Base-by-base conservation (phyloP, 2,113 vertebrate genomes). In the Datnioides undecimradiatus region DNA sequence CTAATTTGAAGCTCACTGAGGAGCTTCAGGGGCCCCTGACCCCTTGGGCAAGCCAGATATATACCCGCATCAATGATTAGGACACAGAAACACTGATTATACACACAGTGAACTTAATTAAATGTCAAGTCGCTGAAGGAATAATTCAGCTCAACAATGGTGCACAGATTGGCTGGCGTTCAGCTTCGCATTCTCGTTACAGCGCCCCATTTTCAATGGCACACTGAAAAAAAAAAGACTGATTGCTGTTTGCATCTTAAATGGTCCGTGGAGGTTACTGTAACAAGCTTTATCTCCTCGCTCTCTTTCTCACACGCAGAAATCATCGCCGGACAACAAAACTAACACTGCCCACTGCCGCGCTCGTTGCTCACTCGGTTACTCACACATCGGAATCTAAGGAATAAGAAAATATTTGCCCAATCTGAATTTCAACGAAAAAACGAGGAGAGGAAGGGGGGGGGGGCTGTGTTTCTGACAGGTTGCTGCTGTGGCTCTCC, bases 331-430 rank as follows among this genome's bases (percentile, higher is more conserved):
- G 54, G 14, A 80, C 51, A 83, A 59, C 19, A 74, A 74, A 80
- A 63, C 43, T 66, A 59, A 80, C 78, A 67, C 79, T 43, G 46
- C 54, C 71, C 74, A 73, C 71, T 49, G 69, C 62, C 45, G 43
- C 58, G 51, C 72, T 57, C 9, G 14, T 54, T 57, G 48, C 71
- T 67, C 83, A 63, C 80, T 76, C 67, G n/a, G 59, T 90, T 64
- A 57, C 63, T 82, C 76, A 75, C 67, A 78, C 65, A 29, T 76
- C 41, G 3, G 59, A 68, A 64, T 73, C 19, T 27, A 36, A 55
- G 73, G 49, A 81, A 81, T 66, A 57, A 83, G 40, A 79, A 79
- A 87, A 83, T 86, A 87, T 82, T 80, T 69, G 67, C 58, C 73
- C 51, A 67, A 76, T 84, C 29, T 75, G 74, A 71, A 80, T 72